Evolutionary conservation across 2,113 vertebrate species (phyloP), one percentile per base, ranked within the genome.

Genomic region (Epinephelus lanceolatus): DNA sequence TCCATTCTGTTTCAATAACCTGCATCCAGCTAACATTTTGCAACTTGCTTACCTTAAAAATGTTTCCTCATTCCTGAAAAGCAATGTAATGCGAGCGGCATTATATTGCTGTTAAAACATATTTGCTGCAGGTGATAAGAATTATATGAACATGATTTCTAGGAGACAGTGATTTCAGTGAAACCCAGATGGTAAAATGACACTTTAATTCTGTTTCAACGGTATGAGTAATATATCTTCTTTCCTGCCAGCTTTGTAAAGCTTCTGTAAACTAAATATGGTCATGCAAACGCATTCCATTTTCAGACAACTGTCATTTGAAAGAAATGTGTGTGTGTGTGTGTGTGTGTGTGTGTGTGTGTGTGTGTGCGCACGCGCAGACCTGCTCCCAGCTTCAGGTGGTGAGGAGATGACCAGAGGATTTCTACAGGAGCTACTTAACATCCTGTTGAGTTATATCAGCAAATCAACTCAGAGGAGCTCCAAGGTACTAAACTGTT

Each of bases 401-500:
- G 88, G 86, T 4, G 86, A 94, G 72, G 78, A 85, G 37, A 73
- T 88, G 25, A 96, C 92, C 37, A 78, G 90, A 33, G 4, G 2
- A 0, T 92, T 96, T 80, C 86, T 96, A 23, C 89, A 94, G 65
- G 91, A 95, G 62, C 63, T 95, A 23, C 68, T 92, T 3, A 55
- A 95, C 66, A 93, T 96, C 83, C 70, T 96, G 4, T 60, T 95
- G n/a, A 73, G 51, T 40, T 93, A 96, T 3, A 84, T 95, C 23
- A 91, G 83, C 68, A 95, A 93, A 85, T 94, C 87, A 0, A 90
- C 60, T 59, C 90, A 93, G 60, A 75, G 85, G 55, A 92, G 86
- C 75, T 93, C 89, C 71, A 93, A 96, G 94, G 92, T 95, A 56
- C 4, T 49, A 6, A 37, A 37, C 42, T 45, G 9, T 11, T 45